Conservation (phyloP, 2,797 vertebrate species). For the Simalia tracyae region DNA sequence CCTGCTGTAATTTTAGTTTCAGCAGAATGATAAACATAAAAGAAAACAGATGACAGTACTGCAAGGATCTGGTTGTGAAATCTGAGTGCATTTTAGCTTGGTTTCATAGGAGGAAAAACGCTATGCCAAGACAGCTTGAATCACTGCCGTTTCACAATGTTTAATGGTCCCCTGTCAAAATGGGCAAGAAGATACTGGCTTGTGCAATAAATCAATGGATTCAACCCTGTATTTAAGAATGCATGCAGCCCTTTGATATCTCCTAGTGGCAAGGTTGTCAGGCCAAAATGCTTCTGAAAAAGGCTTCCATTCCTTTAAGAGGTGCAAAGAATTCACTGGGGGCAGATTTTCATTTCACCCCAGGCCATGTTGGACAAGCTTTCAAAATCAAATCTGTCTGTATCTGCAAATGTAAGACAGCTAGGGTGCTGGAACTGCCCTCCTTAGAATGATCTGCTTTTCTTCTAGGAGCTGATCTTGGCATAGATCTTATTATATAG, state of each 20-base stretch:
- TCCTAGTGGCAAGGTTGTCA: background rate
- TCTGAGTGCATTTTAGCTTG: conserved; percentile 43
- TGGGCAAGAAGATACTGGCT: background rate
- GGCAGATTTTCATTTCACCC: background rate
- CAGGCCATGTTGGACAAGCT: background rate
- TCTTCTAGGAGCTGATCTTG: background rate
- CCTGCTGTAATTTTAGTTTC: conserved; percentile 58
- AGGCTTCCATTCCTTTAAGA: background rate
- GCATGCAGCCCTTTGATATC: background rate
- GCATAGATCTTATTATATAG: background rate
- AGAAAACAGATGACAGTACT: conserved; percentile 52
- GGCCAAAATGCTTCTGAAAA: background rate
- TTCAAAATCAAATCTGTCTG: background rate
- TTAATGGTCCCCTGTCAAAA: background rate
- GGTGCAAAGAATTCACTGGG: background rate
- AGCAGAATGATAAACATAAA: conserved; percentile 39
- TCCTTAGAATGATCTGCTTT: background rate
- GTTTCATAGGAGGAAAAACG: conserved; percentile 42
- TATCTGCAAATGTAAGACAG: background rate
- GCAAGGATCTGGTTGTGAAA: conserved; percentile 44
- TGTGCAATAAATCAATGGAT: background rate
- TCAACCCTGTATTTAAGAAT: background rate
- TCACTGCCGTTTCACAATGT: background rate
- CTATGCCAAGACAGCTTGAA: conserved; percentile 21
- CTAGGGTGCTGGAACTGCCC: background rate